phyloP scores from a whole-genome alignment of 2,113 vertebrate species.

The Xyrauchen texanus region DNA sequence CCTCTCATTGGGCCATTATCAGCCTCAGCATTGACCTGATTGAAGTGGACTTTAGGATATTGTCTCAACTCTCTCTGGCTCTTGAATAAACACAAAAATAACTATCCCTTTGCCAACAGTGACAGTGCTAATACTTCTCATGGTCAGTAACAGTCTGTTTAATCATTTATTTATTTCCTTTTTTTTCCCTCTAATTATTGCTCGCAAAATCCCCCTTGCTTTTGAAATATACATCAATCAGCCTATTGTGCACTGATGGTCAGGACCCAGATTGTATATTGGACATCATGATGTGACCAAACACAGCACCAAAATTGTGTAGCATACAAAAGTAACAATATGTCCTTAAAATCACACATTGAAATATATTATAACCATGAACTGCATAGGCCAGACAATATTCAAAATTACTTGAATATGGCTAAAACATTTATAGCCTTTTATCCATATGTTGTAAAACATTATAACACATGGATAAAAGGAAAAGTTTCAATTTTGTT shows the following conservation, averaged over 20 bases:
- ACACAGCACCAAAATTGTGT: no score
- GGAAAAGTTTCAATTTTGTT: no score
- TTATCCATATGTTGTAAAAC: no score
- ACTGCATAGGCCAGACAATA: no score
- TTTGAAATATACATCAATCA: neutral
- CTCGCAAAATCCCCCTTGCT: neutral
- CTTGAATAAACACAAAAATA: conserved; percentile 4
- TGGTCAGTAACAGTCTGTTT: conserved; percentile 8
- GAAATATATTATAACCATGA: no score
- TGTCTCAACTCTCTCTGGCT: conserved; percentile 27
- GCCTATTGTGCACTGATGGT: neutral
- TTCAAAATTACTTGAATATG: no score
- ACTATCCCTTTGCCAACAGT: neutral
- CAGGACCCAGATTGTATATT: no score
- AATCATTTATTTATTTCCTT: neutral
- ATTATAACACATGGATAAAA: no score
- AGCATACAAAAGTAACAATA: no score
- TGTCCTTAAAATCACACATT: no score
- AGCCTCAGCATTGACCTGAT: neutral
- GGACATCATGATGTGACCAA: no score
- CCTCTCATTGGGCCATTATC: conserved; percentile 1
- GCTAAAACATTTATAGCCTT: no score
- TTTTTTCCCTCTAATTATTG: neutral
- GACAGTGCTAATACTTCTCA: conserved; percentile 15
- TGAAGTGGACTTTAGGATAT: conserved; percentile 9